These are phyloP conservation scores for Chionomys nivalis DNA, from an alignment of 2,113 vertebrate genomes.

Conservation along the genomic window DNA sequence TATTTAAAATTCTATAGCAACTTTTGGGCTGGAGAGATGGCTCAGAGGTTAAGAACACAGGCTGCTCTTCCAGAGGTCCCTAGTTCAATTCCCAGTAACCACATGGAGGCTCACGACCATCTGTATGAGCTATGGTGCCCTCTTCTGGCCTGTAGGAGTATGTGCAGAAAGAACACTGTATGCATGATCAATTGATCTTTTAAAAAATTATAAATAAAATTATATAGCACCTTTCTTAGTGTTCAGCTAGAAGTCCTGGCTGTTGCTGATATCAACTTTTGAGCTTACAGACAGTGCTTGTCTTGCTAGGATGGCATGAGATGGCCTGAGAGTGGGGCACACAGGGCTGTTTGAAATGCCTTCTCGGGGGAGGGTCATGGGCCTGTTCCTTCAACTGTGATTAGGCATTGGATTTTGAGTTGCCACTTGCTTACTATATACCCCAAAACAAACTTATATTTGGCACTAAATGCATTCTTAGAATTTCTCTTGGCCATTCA, in stretches of 20 bases:
- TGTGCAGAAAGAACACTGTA: too few species aligned
- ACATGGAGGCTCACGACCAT: too few species aligned
- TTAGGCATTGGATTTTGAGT: not conserved
- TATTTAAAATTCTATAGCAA: not conserved
- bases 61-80: too few species aligned
- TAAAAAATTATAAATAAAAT: too few species aligned
- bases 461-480: not conserved
- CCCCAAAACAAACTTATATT: not conserved
- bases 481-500: not conserved
- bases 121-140: too few species aligned
- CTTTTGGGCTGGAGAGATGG: too few species aligned
- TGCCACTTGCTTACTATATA: not conserved
- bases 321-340: not conserved
- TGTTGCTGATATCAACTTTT: not conserved
- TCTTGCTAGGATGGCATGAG: not conserved
- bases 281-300: not conserved
- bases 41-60: too few species aligned
- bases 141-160: too few species aligned
- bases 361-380: not conserved
- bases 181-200: too few species aligned
- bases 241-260: not conserved
- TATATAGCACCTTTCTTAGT: not conserved
- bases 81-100: too few species aligned
- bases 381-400: not conserved
- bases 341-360: not conserved